Evolutionary conservation across 2,888 invertebrate species (phyloP).

Genomic region (Ochropacha duplaris): DNA sequence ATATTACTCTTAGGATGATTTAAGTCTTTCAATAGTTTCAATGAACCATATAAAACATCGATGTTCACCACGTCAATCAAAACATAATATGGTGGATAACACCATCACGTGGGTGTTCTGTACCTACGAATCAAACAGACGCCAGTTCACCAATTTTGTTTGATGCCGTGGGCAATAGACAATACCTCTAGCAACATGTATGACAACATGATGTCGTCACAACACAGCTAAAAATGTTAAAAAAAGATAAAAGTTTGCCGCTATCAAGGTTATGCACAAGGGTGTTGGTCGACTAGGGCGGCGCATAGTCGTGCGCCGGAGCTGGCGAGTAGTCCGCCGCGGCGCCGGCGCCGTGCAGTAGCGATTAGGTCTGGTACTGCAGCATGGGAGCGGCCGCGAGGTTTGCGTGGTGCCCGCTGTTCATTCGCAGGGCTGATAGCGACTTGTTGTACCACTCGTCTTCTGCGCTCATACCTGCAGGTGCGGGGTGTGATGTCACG

Average conservation of each 20-base stretch:
- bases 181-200: neutral
- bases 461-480: slow-evolving; percentile 93
- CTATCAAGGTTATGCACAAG: neutral
- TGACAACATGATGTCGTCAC: neutral
- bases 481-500: neutral
- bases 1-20: too few species aligned
- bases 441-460: slow-evolving; percentile 99
- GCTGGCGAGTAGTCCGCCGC: slow-evolving; percentile 68
- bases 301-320: slow-evolving; percentile 31
- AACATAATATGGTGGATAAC: neutral
- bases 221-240: neutral
- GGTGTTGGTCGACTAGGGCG: slow-evolving; percentile 52
- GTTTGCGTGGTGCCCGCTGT: slow-evolving; percentile 97
- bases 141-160: neutral
- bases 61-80: neutral
- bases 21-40: neutral
- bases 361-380: slow-evolving; percentile 97
- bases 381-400: slow-evolving; percentile 97
- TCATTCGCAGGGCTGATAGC: slow-evolving; percentile 97
- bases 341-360: slow-evolving; percentile 81
- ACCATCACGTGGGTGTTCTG: neutral
- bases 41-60: neutral
- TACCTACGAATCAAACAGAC: neutral
- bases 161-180: neutral
- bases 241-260: neutral